These are phyloP conservation scores for Hypothenemus hampei DNA, from an alignment of 1,140 invertebrate species.

Conservation along the genomic window DNA sequence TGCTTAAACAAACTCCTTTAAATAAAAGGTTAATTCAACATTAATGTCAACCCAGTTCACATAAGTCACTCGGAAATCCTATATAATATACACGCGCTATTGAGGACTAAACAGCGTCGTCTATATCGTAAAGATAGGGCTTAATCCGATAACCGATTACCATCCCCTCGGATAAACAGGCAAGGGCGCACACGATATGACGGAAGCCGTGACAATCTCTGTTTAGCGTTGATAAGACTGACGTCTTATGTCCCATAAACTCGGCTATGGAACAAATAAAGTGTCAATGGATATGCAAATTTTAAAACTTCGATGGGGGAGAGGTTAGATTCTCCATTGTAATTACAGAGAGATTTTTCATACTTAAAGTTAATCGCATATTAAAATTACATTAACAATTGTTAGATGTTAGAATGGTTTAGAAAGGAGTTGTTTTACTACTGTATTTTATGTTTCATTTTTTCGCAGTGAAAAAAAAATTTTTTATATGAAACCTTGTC, in stretches of 20 bases:
- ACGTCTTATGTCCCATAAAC: slow-evolving; percentile 27
- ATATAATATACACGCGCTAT: slow-evolving; percentile 28
- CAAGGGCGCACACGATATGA: slow-evolving; percentile 31
- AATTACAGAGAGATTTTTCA: too few relatives aligned
- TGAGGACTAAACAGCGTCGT: slow-evolving; percentile 31
- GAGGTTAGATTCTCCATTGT: slow-evolving; percentile 4
- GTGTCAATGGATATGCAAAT: slow-evolving; percentile 20
- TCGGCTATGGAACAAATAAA: slow-evolving; percentile 18
- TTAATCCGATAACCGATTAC: slow-evolving; percentile 43
- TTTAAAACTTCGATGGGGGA: neutral
- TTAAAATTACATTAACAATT: too few relatives aligned
- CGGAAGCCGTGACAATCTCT: slow-evolving; percentile 42
- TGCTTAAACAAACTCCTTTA: too few relatives aligned
- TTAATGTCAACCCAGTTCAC: slow-evolving; percentile 5
- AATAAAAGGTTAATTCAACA: too few relatives aligned
- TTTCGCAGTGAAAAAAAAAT: too few relatives aligned
- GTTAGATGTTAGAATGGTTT: too few relatives aligned
- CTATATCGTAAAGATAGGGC: slow-evolving; percentile 42
- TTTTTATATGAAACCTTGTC: too few relatives aligned
- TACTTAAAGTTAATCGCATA: too few relatives aligned
- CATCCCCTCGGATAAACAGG: slow-evolving; percentile 36
- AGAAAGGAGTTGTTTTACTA: too few relatives aligned
- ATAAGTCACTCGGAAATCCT: slow-evolving; percentile 18
- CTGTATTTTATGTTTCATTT: too few relatives aligned
- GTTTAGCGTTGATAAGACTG: slow-evolving; percentile 38